Evolutionary conservation across 2,888 invertebrate genomes (phyloP).

Genomic region (Toxonevra muliebris): DNA sequence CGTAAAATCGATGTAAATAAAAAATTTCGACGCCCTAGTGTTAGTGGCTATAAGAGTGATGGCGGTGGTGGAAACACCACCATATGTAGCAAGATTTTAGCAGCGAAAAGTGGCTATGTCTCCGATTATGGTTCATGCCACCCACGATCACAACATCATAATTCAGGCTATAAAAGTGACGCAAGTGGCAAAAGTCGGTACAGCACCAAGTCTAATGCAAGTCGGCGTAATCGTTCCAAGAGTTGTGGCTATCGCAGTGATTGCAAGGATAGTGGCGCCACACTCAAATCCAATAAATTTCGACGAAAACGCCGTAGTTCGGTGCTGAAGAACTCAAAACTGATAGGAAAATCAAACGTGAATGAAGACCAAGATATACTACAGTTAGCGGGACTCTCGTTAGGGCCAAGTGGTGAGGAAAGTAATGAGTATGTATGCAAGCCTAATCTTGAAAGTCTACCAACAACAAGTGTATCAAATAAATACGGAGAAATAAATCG

Average conservation of each 20-base stretch:
- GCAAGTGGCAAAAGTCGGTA: constrained; percentile 71
- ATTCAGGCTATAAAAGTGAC: constrained; percentile 72
- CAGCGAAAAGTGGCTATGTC: constrained; percentile 68
- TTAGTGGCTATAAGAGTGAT: constrained; percentile 72
- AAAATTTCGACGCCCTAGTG: constrained; percentile 69
- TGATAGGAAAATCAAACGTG: constrained; percentile 59
- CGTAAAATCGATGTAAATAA: constrained; percentile 73
- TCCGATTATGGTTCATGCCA: constrained; percentile 69
- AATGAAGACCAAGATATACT: constrained; percentile 69
- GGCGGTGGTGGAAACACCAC: constrained; percentile 63
- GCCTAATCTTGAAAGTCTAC: constrained; percentile 56
- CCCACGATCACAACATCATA: constrained; percentile 48
- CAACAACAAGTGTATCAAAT: constrained; percentile 60
- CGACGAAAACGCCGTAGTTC: constrained; percentile 56
- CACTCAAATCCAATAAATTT: constrained; percentile 59
- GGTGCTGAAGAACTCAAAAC: constrained; percentile 58
- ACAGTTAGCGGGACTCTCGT: constrained; percentile 68
- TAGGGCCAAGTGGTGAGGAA: constrained; percentile 69
- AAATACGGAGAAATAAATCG: constrained; percentile 64
- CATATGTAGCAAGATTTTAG: constrained; percentile 63
- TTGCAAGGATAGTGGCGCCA: constrained; percentile 54
- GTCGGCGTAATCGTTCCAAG: constrained; percentile 67
- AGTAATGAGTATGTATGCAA: constrained; percentile 62
- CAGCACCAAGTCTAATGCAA: constrained; percentile 69
- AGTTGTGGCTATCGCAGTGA: constrained; percentile 62